A percentile compares a stretch with the other conserved stretches of the same genome.
These are phyloP conservation scores for Dorcus parallelipipedus DNA, from an alignment of 2,888 invertebrate genomes.

Conservation along the genomic window DNA sequence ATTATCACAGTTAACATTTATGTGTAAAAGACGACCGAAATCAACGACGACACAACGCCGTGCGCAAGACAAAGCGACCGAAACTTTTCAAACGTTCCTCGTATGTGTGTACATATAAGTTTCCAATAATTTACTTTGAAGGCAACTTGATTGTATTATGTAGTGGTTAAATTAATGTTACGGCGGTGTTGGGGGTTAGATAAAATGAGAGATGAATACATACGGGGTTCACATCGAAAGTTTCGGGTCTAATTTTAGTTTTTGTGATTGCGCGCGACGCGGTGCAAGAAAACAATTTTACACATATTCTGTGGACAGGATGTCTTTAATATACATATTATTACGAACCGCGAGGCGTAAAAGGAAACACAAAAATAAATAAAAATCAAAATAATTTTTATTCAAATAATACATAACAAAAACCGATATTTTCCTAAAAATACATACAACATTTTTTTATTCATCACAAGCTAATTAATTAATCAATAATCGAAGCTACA, in stretches of 20 bases:
- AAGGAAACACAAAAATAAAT: slow-evolving; percentile 9
- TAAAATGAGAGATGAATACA: background rate
- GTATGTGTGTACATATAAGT: background rate
- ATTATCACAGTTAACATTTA: slow-evolving; percentile 16
- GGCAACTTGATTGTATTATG: no score
- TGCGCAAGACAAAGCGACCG: background rate
- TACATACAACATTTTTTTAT: slow-evolving; percentile 3
- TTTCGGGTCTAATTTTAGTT: background rate
- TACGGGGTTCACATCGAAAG: background rate
- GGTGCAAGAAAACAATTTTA: background rate
- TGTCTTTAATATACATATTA: background rate
- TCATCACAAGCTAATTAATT: background rate
- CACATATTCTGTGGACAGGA: slow-evolving; percentile 1
- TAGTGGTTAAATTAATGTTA: no score
- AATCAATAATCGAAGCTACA: slow-evolving; percentile 2
- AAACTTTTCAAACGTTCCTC: background rate
- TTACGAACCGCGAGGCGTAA: background rate
- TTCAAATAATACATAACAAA: slow-evolving; percentile 20
- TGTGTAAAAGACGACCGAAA: slow-evolving; percentile 1
- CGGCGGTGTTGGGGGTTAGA: no score
- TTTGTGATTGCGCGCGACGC: background rate
- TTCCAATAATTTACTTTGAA: no score
- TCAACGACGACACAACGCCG: no score
- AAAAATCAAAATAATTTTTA: slow-evolving; percentile 21
- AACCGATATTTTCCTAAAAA: slow-evolving; percentile 6